Conservation (phyloP, 2,888 invertebrate genomes). For the Amiota communis region DNA sequence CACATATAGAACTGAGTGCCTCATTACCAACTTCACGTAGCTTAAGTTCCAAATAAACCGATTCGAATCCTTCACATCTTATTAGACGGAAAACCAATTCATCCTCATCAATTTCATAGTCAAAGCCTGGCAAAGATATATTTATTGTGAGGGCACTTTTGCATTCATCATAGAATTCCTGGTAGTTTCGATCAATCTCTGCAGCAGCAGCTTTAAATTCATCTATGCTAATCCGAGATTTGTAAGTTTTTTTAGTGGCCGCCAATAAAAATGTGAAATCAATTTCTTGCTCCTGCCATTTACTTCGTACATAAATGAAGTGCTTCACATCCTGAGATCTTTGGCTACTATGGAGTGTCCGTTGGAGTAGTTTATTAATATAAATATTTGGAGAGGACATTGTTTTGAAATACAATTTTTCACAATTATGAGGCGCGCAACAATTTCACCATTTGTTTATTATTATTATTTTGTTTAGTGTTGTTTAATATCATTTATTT, state of each 20-base stretch:
- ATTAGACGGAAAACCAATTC: constrained; percentile 49
- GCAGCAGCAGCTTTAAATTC: constrained; percentile 56
- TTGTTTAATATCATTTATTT: neutral
- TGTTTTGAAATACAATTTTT: neutral
- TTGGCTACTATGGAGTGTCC: constrained; percentile 39
- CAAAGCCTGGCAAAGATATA: constrained; percentile 53
- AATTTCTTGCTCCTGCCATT: constrained; percentile 53
- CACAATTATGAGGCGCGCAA: constrained; percentile 8
- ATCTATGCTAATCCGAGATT: constrained; percentile 46
- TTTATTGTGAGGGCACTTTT: constrained; percentile 55
- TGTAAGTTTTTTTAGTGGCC: constrained; percentile 44
- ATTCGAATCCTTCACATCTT: constrained; percentile 57
- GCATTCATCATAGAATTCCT: constrained; percentile 56
- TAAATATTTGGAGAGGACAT: neutral
- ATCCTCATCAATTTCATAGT: constrained; percentile 55
- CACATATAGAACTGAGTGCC: constrained; percentile 11
- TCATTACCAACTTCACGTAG: constrained; percentile 43
- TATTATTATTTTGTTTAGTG: neutral
- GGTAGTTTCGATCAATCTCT: constrained; percentile 57
- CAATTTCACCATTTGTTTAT: too few species aligned
- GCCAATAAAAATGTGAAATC: constrained; percentile 45
- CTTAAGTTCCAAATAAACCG: constrained; percentile 54
- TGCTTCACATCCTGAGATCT: constrained; percentile 50
- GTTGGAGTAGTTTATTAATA: constrained; percentile 47
- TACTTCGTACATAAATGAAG: constrained; percentile 50